A percentile compares a stretch with the other conserved stretches of the same genome.
These are phyloP conservation scores for Daktulosphaira vitifoliae DNA, from an alignment of 1,140 invertebrate species.

Conservation along the genomic window DNA sequence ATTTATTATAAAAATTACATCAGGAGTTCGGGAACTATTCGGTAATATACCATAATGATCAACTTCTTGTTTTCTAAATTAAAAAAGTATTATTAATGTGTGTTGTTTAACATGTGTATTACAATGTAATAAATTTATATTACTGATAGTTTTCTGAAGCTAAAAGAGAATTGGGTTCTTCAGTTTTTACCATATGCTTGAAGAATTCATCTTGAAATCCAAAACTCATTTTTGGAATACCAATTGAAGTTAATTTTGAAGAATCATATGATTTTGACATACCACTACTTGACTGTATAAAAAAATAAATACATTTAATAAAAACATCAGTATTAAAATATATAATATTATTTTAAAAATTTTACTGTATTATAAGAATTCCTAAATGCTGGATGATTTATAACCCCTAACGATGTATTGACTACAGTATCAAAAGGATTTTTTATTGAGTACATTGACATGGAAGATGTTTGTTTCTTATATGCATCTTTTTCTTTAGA, in stretches of 20 bases:
- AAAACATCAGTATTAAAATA: not conserved
- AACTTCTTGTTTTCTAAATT: slow-evolving; percentile 7
- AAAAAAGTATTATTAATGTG: not conserved
- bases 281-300: not conserved
- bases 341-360: not conserved
- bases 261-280: slow-evolving; percentile 7
- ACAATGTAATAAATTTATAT: not conserved
- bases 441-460: not conserved
- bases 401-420: slow-evolving; percentile 6
- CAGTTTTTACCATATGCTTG: slow-evolving; percentile 32
- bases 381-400: slow-evolving; percentile 12
- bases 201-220: slow-evolving; percentile 25
- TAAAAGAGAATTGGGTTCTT: slow-evolving; percentile 4
- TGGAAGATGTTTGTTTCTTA: slow-evolving; percentile 8
- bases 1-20: slow-evolving; percentile 6
- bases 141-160: slow-evolving; percentile 21
- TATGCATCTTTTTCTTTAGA: not conserved
- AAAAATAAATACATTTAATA: not conserved
- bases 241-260: not conserved
- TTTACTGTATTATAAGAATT: slow-evolving; percentile 18
- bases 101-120: too few species aligned
- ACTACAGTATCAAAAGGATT: not conserved
- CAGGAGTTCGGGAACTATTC: not conserved
- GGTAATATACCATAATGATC: slow-evolving; percentile 1
- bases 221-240: slow-evolving; percentile 25